Percentiles rank a stretch among this genome's conserved stretches.
Conservation (phyloP, 2,797 vertebrate genomes). For the Caiman crocodilus region DNA sequence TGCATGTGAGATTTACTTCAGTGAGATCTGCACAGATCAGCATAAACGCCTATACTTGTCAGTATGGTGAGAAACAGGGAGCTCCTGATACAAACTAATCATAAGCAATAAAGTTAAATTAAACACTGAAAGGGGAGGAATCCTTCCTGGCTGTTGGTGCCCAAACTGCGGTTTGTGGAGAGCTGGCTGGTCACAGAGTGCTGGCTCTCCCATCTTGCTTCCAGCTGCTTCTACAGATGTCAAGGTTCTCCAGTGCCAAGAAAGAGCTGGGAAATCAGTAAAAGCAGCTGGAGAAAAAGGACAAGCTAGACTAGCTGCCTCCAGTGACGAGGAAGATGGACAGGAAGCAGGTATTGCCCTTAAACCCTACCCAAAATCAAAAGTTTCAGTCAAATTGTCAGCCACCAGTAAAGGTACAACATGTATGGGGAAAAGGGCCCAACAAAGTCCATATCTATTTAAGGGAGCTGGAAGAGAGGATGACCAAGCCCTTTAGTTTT, state of each 20-base stretch:
- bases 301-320: conserved; percentile 40
- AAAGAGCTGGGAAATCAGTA: conserved; percentile 59
- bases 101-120: conserved; percentile 25
- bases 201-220: conserved; percentile 71
- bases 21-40: neutral
- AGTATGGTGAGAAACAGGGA: neutral
- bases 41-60: neutral
- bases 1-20: neutral
- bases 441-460: rapidly evolving
- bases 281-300: conserved; percentile 68
- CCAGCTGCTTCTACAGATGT: conserved; percentile 78
- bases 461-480: neutral
- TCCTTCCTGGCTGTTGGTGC: conserved; percentile 29
- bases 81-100: neutral
- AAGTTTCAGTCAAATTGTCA: conserved; percentile 27
- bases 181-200: conserved; percentile 66
- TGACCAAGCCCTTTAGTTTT: neutral
- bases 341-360: conserved; percentile 45
- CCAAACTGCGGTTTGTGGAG: conserved; percentile 64
- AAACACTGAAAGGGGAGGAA: conserved; percentile 15
- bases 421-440: neutral
- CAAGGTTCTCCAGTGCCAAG: conserved; percentile 67
- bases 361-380: neutral
- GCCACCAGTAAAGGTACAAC: neutral
- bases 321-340: neutral